Percentiles rank a stretch among this genome's conserved stretches.
Conservation (phyloP, 2,888 invertebrate genomes). For the Galeruca laticollis region DNA sequence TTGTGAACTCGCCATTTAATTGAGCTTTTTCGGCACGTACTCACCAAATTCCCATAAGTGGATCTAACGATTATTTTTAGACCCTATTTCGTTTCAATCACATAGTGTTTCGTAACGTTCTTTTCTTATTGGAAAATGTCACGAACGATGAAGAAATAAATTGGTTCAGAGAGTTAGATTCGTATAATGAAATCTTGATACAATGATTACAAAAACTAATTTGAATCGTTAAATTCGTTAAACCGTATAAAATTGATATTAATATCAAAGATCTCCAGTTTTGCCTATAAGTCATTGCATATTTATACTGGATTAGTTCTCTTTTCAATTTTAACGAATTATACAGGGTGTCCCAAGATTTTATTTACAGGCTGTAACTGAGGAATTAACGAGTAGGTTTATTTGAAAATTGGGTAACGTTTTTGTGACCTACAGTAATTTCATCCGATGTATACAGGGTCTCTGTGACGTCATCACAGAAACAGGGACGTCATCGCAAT, state of each 20-base stretch:
- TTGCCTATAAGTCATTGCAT: neutral
- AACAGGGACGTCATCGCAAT: too few species aligned
- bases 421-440: too few species aligned
- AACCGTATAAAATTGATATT: neutral
- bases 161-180: neutral
- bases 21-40: constrained; percentile 39
- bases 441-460: too few species aligned
- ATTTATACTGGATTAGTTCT: too few species aligned
- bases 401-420: too few species aligned
- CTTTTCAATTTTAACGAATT: too few species aligned
- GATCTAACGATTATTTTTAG: constrained; percentile 27
- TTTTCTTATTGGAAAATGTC: constrained; percentile 32
- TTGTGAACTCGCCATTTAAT: constrained; percentile 20
- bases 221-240: neutral
- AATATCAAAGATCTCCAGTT: neutral
- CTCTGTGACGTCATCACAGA: too few species aligned
- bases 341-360: too few species aligned
- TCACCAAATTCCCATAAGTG: constrained; percentile 42
- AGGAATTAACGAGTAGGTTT: too few species aligned
- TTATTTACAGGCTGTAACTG: too few species aligned
- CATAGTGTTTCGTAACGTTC: neutral
- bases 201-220: neutral
- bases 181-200: neutral
- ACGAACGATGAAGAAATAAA: constrained; percentile 27
- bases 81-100: constrained; percentile 28